Percentiles rank a stretch among this genome's conserved stretches.
These are phyloP conservation scores for Tragelaphus imberbis DNA, from an alignment of 2,113 vertebrate genomes.

Conservation along the genomic window DNA sequence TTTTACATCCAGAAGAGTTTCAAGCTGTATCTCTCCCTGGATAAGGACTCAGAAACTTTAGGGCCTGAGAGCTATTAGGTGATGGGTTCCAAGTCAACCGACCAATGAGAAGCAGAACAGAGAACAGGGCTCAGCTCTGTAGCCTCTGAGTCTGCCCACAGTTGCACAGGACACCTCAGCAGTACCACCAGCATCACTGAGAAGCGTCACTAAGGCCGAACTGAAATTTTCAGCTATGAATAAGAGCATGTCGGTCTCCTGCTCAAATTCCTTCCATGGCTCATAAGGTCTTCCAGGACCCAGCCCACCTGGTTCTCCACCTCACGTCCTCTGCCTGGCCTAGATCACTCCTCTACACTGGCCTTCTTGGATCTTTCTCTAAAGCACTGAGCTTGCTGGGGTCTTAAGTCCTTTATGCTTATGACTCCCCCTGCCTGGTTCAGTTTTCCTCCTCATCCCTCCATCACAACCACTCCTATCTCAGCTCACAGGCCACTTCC, in stretches of 20 bases:
- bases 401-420: neutral
- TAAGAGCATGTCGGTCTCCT: neutral
- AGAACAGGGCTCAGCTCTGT: neutral
- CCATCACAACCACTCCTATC: neutral
- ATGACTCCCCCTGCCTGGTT: neutral
- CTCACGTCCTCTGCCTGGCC: accelerated
- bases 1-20: neutral
- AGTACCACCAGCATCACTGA: neutral
- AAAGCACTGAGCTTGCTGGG: neutral
- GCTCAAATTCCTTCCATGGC: neutral
- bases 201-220: neutral
- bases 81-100: neutral
- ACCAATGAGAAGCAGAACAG: neutral
- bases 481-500: neutral
- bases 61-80: neutral
- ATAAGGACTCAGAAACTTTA: neutral
- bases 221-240: neutral
- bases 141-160: neutral
- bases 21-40: neutral
- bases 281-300: neutral
- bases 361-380: neutral
- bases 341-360: neutral
- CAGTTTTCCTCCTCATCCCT: neutral
- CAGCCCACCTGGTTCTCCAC: neutral
- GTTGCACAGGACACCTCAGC: accelerated